Evolutionary conservation across 2,113 vertebrate genomes (phyloP).

Genomic region (Glaucidium brasilianum): DNA sequence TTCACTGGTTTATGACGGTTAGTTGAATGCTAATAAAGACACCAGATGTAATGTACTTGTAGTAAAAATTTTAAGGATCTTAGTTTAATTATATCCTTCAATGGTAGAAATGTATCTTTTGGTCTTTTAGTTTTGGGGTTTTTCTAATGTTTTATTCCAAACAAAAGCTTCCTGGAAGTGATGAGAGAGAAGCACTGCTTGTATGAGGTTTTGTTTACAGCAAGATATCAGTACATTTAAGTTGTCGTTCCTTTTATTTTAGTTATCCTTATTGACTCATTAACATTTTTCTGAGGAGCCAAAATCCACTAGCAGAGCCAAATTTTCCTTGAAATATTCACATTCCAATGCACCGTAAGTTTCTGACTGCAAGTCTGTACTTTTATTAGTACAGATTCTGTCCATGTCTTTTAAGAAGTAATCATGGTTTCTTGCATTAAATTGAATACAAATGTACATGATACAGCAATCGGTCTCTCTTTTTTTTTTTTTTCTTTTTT

Average conservation of each 20-base stretch:
- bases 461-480: neutral
- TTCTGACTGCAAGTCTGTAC: neutral
- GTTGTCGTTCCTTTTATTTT: neutral
- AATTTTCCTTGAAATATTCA: neutral
- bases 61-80: neutral
- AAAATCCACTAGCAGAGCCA: neutral
- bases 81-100: neutral
- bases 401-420: neutral
- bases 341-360: neutral
- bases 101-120: neutral
- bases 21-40: neutral
- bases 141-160: neutral
- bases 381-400: neutral
- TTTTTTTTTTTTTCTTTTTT: neutral
- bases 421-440: neutral
- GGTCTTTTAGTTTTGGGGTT: too few relatives aligned
- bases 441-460: neutral
- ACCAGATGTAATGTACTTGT: neutral
- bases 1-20: neutral
- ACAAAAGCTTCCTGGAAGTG: neutral
- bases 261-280: neutral
- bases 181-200: neutral
- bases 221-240: neutral
- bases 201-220: rapidly evolving
- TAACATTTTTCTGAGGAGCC: neutral